phyloP scores from a whole-genome alignment of 1,140 invertebrate species.

The Antheraea mylitta region DNA sequence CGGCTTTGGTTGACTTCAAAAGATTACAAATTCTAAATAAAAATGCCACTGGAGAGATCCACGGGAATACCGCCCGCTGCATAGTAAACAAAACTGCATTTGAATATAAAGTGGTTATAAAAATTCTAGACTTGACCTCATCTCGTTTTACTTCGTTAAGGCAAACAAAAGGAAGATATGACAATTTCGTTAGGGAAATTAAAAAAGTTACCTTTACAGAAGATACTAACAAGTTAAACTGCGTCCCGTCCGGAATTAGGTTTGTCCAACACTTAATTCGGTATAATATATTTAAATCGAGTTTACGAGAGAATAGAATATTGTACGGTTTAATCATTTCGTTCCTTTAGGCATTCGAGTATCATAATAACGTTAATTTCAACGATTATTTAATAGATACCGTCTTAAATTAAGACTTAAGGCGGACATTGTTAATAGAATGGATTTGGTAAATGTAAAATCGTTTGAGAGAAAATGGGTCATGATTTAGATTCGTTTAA shows the following conservation, averaged over 20 bases:
- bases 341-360: not conserved
- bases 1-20: slow-evolving; percentile 48
- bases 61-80: slow-evolving; percentile 5
- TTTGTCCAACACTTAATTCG: slow-evolving; percentile 16
- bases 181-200: slow-evolving; percentile 63
- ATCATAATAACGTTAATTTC: not conserved
- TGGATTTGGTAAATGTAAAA: not conserved
- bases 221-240: slow-evolving; percentile 61
- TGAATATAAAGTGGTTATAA: slow-evolving; percentile 63
- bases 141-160: slow-evolving; percentile 45
- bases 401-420: slow-evolving; percentile 1
- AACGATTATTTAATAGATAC: not conserved
- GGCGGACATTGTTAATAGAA: not conserved
- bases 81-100: slow-evolving; percentile 55
- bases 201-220: slow-evolving; percentile 64
- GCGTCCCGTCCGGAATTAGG: slow-evolving; percentile 44
- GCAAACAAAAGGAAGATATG: slow-evolving; percentile 65
- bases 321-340: slow-evolving; percentile 25
- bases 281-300: slow-evolving; percentile 34
- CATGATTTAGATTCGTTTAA: not conserved
- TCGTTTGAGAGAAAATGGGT: not conserved
- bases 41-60: slow-evolving; percentile 26
- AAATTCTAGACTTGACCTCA: slow-evolving; percentile 53
- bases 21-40: slow-evolving; percentile 51
- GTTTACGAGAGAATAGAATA: slow-evolving; percentile 25